These are phyloP conservation scores for Actenoides lindsayi DNA, from an alignment of 2,113 vertebrate genomes.

Conservation along the genomic window DNA sequence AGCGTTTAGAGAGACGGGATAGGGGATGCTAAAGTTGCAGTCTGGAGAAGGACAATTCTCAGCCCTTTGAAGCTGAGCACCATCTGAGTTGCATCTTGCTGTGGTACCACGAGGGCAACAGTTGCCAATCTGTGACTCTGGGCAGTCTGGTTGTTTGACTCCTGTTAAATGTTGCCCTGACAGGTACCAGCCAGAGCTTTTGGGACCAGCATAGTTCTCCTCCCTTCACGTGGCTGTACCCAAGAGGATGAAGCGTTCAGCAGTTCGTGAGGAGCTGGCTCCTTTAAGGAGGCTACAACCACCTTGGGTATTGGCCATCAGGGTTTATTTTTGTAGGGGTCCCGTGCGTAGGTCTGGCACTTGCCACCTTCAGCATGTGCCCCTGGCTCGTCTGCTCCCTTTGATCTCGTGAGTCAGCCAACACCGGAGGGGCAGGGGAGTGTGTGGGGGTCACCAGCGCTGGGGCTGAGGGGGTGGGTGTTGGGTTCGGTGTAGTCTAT, in stretches of 20 bases:
- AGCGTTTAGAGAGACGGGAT: not conserved
- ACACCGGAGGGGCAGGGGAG: not conserved
- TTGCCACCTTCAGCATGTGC: not conserved
- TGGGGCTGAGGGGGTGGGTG: not conserved
- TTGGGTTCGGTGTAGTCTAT: not conserved
- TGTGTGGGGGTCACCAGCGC: rapidly evolving
- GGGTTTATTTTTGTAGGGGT: conserved; percentile 5
- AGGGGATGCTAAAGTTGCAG: not conserved
- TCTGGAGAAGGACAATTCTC: not conserved
- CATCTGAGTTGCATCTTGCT: not conserved
- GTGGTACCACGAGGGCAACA: rapidly evolving
- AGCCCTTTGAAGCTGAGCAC: not conserved
- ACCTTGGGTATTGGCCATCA: not conserved
- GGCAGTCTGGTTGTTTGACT: not conserved
- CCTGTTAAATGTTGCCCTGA: not conserved
- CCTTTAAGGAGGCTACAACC: not conserved
- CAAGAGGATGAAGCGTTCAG: not conserved
- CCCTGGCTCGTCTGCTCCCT: not conserved
- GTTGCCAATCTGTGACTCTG: not conserved
- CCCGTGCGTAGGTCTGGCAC: not conserved
- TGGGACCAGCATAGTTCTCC: not conserved
- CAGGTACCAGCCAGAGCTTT: not conserved
- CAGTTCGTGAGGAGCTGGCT: not conserved
- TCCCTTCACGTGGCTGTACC: not conserved
- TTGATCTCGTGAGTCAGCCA: not conserved